A percentile compares a stretch with the other conserved stretches of the same genome.
Evolutionary conservation across 2,113 vertebrate genomes (phyloP).

Genomic region (Myocastor coypus): DNA sequence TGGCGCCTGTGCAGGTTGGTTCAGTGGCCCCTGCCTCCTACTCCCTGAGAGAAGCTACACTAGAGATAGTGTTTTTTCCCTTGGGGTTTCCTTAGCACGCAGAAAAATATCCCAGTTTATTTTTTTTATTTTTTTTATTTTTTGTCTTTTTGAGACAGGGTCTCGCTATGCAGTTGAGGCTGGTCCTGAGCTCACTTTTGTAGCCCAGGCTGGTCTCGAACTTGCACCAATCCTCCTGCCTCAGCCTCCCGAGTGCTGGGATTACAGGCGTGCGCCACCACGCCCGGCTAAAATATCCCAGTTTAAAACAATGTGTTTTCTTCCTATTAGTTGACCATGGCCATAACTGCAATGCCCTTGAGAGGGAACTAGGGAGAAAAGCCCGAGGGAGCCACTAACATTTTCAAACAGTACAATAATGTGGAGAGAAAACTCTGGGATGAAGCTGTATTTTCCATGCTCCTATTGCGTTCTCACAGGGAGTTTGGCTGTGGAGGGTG

Average conservation of each 20-base stretch:
- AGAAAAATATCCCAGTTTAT: constrained; percentile 44
- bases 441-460: background rate
- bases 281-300: constrained; percentile 31
- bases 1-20: background rate
- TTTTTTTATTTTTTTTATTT: no score
- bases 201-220: no score
- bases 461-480: constrained; percentile 49
- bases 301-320: background rate
- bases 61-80: constrained; percentile 5
- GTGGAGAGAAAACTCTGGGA: constrained; percentile 7
- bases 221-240: no score
- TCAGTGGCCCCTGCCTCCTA: background rate
- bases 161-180: no score
- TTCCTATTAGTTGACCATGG: constrained; percentile 26
- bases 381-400: constrained; percentile 36
- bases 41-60: background rate
- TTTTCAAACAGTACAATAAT: constrained; percentile 54
- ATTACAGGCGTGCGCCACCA: no score
- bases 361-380: background rate
- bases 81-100: constrained; percentile 45
- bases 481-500: constrained; percentile 1
- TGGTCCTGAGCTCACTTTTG: no score
- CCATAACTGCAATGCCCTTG: constrained; percentile 51
- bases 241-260: no score
- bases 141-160: no score